phyloP scores from a whole-genome alignment of 1,140 invertebrate species.

The Spodoptera litura region DNA sequence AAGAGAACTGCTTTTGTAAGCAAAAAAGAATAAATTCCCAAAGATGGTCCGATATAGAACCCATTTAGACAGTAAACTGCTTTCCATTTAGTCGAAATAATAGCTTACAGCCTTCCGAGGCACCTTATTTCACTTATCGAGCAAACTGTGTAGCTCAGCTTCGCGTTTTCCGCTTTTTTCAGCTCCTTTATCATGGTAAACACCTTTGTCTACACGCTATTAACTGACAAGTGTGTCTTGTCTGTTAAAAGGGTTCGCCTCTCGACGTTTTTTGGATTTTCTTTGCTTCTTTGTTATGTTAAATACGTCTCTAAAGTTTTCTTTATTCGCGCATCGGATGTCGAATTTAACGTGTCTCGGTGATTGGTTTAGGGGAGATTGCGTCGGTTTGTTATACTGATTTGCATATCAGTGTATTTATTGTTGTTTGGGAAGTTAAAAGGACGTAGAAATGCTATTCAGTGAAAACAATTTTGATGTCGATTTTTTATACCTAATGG shows the following conservation, averaged over 20 bases:
- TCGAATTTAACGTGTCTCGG: conserved; percentile 9
- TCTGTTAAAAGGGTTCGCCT: conserved; percentile 39
- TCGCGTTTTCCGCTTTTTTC: conserved; percentile 19
- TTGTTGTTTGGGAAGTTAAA: neutral
- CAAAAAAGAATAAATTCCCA: conserved; percentile 32
- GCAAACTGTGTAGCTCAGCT: conserved; percentile 1
- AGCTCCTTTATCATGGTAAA: conserved; percentile 46
- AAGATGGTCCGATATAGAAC: conserved; percentile 36
- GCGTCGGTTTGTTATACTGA: neutral
- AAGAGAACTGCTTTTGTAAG: conserved; percentile 24
- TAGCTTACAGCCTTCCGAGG: conserved; percentile 31
- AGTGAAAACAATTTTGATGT: neutral
- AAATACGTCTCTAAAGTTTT: conserved; percentile 40
- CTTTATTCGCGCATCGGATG: conserved; percentile 18
- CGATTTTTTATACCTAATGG: neutral
- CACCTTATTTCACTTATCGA: conserved; percentile 43
- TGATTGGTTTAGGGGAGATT: conserved; percentile 18
- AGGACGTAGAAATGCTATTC: neutral
- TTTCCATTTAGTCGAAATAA: conserved; percentile 46
- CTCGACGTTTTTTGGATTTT: conserved; percentile 33
- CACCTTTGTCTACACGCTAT: conserved; percentile 47
- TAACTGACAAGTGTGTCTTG: conserved; percentile 45
- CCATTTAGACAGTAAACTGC: conserved; percentile 42
- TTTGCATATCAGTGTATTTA: neutral
- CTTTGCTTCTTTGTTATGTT: conserved; percentile 42